Evolutionary conservation across 2,888 invertebrate species (phyloP).

Genomic region (Rhyacophila evoluta): DNA sequence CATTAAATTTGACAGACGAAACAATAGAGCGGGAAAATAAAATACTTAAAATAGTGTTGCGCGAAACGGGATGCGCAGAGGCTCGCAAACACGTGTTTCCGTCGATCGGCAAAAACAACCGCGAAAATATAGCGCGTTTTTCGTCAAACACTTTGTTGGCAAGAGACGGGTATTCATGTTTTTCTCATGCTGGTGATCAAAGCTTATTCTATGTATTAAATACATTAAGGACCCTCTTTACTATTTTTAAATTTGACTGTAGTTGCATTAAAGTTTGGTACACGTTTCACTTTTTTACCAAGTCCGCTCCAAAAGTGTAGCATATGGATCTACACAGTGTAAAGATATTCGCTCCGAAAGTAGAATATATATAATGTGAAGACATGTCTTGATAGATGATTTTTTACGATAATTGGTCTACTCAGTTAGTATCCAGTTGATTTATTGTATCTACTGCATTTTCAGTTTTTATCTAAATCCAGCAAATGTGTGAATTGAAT

Average conservation of each 20-base stretch:
- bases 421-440: too few species aligned
- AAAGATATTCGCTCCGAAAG: too few species aligned
- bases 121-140: background rate
- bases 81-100: conserved; percentile 19
- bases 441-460: too few species aligned
- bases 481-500: too few species aligned
- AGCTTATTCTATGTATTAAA: background rate
- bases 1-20: conserved; percentile 15
- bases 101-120: background rate
- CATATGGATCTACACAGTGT: too few species aligned
- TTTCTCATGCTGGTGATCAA: background rate
- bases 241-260: background rate
- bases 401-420: too few species aligned
- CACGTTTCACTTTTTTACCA: background rate
- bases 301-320: too few species aligned
- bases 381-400: too few species aligned
- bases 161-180: background rate
- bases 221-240: background rate
- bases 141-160: conserved; percentile 12
- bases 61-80: background rate
- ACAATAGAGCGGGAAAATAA: conserved; percentile 19
- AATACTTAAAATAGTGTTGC: conserved; percentile 2
- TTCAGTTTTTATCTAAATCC: too few species aligned
- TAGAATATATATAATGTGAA: too few species aligned
- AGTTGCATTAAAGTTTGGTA: background rate